Conservation (phyloP, 2,113 vertebrate species). For the Centropristis striata region DNA sequence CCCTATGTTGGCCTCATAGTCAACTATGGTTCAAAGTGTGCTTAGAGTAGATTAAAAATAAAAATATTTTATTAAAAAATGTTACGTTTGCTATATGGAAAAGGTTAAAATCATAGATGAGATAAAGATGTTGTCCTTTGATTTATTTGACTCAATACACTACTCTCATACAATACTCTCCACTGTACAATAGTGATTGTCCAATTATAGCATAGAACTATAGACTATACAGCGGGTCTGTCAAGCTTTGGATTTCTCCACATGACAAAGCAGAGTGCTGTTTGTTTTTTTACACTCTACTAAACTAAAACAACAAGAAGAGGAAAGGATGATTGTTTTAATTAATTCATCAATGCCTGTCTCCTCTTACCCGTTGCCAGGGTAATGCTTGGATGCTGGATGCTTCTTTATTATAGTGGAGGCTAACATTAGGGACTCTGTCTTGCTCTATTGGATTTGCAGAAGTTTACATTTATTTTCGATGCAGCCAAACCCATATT, state of each 20-base stretch:
- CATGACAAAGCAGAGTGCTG: background rate
- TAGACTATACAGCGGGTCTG: background rate
- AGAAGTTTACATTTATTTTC: too few species aligned
- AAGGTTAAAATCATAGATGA: background rate
- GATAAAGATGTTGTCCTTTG: background rate
- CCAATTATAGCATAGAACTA: background rate
- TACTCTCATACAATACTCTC: background rate
- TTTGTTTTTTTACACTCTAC: background rate
- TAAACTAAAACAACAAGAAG: background rate
- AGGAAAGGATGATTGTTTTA: too few species aligned
- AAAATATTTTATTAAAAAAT: too few species aligned
- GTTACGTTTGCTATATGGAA: background rate
- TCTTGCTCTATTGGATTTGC: too few species aligned
- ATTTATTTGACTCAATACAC: slow-evolving; percentile 2
- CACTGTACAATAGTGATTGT: background rate
- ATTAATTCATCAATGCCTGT: too few species aligned
- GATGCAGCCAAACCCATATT: too few species aligned
- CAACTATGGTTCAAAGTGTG: background rate
- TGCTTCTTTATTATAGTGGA: background rate
- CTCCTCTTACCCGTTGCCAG: background rate
- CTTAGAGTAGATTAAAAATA: slow-evolving; percentile 6
- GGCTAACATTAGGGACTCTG: background rate
- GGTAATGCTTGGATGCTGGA: background rate
- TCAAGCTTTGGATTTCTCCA: background rate
- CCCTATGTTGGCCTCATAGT: background rate